Base-by-base conservation (phyloP, 2,113 vertebrate species). In the Rhinoderma darwinii region DNA sequence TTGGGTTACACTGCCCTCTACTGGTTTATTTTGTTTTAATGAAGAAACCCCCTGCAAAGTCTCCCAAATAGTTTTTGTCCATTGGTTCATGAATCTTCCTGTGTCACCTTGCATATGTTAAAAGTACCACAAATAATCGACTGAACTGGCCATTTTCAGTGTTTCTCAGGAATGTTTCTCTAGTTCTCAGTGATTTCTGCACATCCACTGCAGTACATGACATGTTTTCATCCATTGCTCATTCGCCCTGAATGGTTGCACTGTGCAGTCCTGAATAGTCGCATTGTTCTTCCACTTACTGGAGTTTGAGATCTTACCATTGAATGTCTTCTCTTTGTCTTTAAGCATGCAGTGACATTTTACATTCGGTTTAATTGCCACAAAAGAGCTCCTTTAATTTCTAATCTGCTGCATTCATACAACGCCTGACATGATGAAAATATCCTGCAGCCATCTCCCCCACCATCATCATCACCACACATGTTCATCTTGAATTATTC, bases 121-220 rank as follows among this genome's bases (percentile, higher is more conserved):
- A 25, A 44, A 25, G 25, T 41, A 25, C 14, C 6, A 11, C 14
- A 47, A 8, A 39, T 25, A 9, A 73, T 43, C 39, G 2, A 43
- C 20, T 39, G 39, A 73, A 41, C 6, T 41, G 35, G 70, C 18
- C 70, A 73, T 22, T 22, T 73, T 43, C 39, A 73, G 8, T 30
- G 14, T 81, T 81, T 81, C 37, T 81, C 78, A 81, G 78, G 54
- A 61, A 61, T 35, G 74, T 32, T 25, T 32, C 27, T 50, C n/a
- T 17, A 80, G 75, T 37, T 81, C 18, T 8, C 54, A 43, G 39
- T 81, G 12, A 61, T n/a, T 39, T 15, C 30, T 32, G 15, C 27
- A 14, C 32, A 20, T 37, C 20, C 14, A 77, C 47, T 77, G 44
- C 74, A 30, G n/a, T 20, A 51, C 44, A 20, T 27, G 9, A 27